These are phyloP conservation scores for Arizona elegans DNA, from an alignment of 2,113 vertebrate species.

Conservation along the genomic window DNA sequence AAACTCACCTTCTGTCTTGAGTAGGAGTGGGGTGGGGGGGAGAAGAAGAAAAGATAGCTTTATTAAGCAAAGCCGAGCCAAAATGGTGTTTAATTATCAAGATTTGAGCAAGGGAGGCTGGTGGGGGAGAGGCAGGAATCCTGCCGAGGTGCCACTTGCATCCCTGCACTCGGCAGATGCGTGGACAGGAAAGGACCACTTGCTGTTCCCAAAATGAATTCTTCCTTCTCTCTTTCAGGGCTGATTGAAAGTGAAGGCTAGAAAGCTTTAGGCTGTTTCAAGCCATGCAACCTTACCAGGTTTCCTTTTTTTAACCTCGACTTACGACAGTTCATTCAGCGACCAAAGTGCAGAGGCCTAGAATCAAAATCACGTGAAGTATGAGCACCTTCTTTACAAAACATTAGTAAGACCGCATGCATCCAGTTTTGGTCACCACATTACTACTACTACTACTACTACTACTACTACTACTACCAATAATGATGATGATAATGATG, in stretches of 20 bases:
- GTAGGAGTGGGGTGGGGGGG: not conserved
- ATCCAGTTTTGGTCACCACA: too few relatives aligned
- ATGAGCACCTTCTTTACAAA: too few relatives aligned
- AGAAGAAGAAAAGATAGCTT: not conserved
- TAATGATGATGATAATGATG: too few relatives aligned
- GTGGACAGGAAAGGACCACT: slow-evolving; percentile 64
- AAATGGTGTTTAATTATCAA: slow-evolving; percentile 71
- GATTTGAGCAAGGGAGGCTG: slow-evolving; percentile 58
- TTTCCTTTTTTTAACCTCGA: not conserved
- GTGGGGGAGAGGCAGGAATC: slow-evolving; percentile 58
- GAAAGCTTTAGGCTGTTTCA: slow-evolving; percentile 61
- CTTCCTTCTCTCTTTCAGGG: slow-evolving; percentile 62
- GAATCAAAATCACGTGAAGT: too few relatives aligned
- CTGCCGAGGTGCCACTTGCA: slow-evolving; percentile 60
- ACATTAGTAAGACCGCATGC: too few relatives aligned
- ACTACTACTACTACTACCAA: too few relatives aligned
- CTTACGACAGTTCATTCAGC: too few relatives aligned
- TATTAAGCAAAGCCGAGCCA: slow-evolving; percentile 40
- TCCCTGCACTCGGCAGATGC: slow-evolving; percentile 55
- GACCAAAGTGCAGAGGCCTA: too few relatives aligned
- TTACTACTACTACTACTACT: too few relatives aligned
- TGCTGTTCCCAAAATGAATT: slow-evolving; percentile 69
- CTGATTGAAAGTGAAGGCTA: slow-evolving; percentile 71
- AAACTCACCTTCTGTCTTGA: slow-evolving; percentile 8
- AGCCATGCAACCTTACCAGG: slow-evolving; percentile 60